phyloP scores from a whole-genome alignment of 2,888 invertebrate species.

The Drosophila austrosaltans region DNA sequence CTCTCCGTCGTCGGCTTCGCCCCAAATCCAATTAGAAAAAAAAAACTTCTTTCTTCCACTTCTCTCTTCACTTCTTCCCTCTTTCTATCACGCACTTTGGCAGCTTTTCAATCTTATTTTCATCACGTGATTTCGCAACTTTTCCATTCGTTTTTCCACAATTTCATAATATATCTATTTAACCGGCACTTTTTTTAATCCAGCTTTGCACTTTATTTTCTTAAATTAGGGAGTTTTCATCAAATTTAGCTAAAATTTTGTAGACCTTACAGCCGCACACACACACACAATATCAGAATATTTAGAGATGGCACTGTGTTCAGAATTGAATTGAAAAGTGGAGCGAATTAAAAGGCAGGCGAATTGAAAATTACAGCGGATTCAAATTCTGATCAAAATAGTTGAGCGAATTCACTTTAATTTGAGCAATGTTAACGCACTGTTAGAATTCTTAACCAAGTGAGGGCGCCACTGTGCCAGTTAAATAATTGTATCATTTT shows the following conservation, averaged over 20 bases:
- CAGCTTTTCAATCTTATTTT: constrained; percentile 62
- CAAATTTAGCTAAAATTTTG: constrained; percentile 55
- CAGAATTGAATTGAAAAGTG: no score
- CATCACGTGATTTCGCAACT: constrained; percentile 71
- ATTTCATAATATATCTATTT: constrained; percentile 37
- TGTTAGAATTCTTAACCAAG: no score
- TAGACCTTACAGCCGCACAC: constrained; percentile 5
- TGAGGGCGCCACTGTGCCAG: no score
- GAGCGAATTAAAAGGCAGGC: no score
- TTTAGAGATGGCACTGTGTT: no score
- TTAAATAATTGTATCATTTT: no score
- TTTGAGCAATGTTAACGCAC: no score
- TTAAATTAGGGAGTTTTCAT: constrained; percentile 36
- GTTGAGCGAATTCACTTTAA: no score
- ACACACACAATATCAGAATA: no score
- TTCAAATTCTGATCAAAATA: no score
- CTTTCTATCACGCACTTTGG: constrained; percentile 43
- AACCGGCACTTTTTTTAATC: constrained; percentile 41
- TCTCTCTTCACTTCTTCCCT: background rate
- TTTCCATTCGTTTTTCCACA: constrained; percentile 9
- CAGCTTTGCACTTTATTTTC: constrained; percentile 37
- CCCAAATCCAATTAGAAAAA: constrained; percentile 58
- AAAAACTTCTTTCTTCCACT: constrained; percentile 55
- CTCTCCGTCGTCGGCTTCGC: constrained; percentile 10
- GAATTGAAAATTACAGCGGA: no score